Evolutionary conservation across 1,140 invertebrate species (phyloP).

Genomic region (Dreissena polymorpha): DNA sequence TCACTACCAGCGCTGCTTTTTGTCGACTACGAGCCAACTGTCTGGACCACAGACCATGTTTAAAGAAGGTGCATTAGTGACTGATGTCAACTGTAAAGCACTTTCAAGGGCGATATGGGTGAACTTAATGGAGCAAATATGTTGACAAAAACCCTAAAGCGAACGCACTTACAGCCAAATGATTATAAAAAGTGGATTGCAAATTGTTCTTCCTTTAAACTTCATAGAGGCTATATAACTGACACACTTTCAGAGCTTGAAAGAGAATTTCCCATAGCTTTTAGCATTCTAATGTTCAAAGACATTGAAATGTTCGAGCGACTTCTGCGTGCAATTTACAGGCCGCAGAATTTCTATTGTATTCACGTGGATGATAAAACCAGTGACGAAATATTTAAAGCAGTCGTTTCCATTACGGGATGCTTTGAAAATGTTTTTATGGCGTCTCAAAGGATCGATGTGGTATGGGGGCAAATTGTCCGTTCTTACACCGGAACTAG

Average conservation of each 20-base stretch:
- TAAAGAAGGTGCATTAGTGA: too few relatives aligned
- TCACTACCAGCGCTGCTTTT: too few relatives aligned
- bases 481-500: too few relatives aligned
- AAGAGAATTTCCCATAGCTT: conserved; percentile 54
- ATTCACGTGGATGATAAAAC: conserved; percentile 74
- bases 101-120: neutral
- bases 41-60: too few relatives aligned
- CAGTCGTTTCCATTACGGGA: too few relatives aligned
- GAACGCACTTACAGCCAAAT: neutral
- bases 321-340: conserved; percentile 70
- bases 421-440: too few relatives aligned
- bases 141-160: neutral
- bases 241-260: conserved; percentile 40
- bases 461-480: too few relatives aligned
- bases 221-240: conserved; percentile 49
- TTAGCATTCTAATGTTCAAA: conserved; percentile 66
- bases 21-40: too few relatives aligned
- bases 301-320: too few relatives aligned
- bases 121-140: neutral
- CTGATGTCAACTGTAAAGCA: neutral
- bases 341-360: conserved; percentile 74
- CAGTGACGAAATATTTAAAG: too few relatives aligned
- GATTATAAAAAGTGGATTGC: neutral
- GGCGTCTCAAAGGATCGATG: too few relatives aligned
- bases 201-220: neutral